Evolutionary conservation across 2,113 vertebrate species (phyloP).

Genomic region (Leptobrachium leishanense): DNA sequence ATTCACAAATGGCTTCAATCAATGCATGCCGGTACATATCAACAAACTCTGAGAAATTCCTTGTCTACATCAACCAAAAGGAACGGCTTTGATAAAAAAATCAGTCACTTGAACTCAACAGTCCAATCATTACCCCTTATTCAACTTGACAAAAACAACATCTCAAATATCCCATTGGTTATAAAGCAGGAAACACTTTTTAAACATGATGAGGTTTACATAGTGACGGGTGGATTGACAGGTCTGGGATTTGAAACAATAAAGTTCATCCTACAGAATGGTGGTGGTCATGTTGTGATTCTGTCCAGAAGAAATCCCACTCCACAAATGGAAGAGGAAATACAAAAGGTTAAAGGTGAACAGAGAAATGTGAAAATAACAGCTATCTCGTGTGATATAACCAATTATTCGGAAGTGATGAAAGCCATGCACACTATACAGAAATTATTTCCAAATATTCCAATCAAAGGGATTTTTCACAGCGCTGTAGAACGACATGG

Average conservation of each 20-base stretch:
- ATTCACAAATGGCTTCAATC: slow-evolving; percentile 69
- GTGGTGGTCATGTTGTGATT: slow-evolving; percentile 71
- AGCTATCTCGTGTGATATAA: slow-evolving; percentile 73
- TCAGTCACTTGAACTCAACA: slow-evolving; percentile 69
- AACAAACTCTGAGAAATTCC: slow-evolving; percentile 19
- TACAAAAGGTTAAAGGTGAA: slow-evolving; percentile 64
- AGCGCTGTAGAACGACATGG: slow-evolving; percentile 79
- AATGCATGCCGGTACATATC: slow-evolving; percentile 55
- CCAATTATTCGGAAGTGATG: slow-evolving; percentile 60
- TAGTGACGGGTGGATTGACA: slow-evolving; percentile 78
- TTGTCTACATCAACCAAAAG: background rate
- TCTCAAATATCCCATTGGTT: slow-evolving; percentile 63
- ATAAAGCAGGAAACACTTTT: slow-evolving; percentile 63
- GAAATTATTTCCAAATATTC: slow-evolving; percentile 61
- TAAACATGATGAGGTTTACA: slow-evolving; percentile 66
- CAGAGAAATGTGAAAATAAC: slow-evolving; percentile 55
- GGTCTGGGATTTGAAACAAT: slow-evolving; percentile 83
- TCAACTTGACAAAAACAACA: slow-evolving; percentile 56
- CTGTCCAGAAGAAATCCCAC: slow-evolving; percentile 69
- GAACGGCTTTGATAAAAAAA: background rate
- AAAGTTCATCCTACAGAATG: slow-evolving; percentile 73
- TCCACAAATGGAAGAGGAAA: slow-evolving; percentile 64
- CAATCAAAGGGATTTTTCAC: slow-evolving; percentile 82
- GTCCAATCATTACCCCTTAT: slow-evolving; percentile 53
- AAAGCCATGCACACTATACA: slow-evolving; percentile 62